Evolutionary conservation across 2,888 invertebrate species (phyloP).

Genomic region (Chromoteleia sp.): DNA sequence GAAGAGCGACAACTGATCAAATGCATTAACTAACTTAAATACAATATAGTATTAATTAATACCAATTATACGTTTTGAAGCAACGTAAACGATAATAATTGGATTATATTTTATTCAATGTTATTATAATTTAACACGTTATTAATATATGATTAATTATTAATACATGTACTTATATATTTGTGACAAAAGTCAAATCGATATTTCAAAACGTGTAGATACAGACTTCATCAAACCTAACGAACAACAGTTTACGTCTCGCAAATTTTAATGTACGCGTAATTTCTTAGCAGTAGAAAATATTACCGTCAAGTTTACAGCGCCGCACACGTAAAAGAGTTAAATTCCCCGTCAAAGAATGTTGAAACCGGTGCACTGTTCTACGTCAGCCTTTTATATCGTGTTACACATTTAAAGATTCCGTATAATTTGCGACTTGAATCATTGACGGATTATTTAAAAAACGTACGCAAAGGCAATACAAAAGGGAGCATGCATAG

Average conservation of each 20-base stretch:
- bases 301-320: not conserved
- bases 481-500: conserved; percentile 21
- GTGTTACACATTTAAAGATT: conserved; percentile 21
- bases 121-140: no score
- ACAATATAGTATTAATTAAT: no score
- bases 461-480: conserved; percentile 10
- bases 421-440: conserved; percentile 15
- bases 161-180: no score
- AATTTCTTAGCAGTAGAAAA: not conserved
- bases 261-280: not conserved
- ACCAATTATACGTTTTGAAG: no score
- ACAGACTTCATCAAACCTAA: not conserved
- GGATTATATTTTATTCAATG: no score
- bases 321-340: conserved; percentile 7
- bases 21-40: no score
- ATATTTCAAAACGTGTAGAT: not conserved
- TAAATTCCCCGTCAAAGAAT: conserved; percentile 12
- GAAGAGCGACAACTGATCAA: no score
- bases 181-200: not conserved
- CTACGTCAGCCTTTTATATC: conserved; percentile 2
- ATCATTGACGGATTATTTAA: conserved; percentile 23
- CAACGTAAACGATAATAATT: no score
- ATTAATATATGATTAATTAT: no score
- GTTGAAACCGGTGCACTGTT: conserved; percentile 8
- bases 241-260: not conserved